Conservation (phyloP, 2,888 invertebrate species). For the Coelogynopora nodosa region DNA sequence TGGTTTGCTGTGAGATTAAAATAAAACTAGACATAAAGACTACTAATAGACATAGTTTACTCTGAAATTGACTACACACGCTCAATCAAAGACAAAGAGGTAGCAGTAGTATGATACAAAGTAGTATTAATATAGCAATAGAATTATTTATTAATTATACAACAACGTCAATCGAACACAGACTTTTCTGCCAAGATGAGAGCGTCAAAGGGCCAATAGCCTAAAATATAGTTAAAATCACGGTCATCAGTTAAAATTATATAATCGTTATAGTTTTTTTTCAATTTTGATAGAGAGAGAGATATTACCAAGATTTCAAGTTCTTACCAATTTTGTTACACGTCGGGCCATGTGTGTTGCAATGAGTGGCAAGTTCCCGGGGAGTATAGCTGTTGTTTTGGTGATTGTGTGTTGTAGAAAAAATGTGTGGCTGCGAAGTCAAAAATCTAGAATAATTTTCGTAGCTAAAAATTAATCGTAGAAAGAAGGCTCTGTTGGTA, state of each 20-base stretch:
- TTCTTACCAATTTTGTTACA: slow-evolving; percentile 22
- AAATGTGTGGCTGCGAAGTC: neutral
- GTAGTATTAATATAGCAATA: slow-evolving; percentile 16
- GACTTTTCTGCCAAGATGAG: slow-evolving; percentile 1
- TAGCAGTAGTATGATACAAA: neutral
- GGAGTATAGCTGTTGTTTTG: neutral
- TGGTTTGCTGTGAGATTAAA: slow-evolving; percentile 8
- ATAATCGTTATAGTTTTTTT: too few species aligned
- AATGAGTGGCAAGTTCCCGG: neutral
- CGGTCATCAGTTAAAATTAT: too few species aligned
- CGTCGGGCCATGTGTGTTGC: neutral
- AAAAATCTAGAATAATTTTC: slow-evolving; percentile 5
- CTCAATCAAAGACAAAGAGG: neutral
- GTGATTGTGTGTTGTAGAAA: neutral
- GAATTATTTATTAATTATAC: neutral
- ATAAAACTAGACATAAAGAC: neutral
- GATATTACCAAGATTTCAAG: neutral
- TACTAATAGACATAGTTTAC: neutral
- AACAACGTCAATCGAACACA: slow-evolving; percentile 28
- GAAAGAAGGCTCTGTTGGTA: too few species aligned
- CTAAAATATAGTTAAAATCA: neutral
- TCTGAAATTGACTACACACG: neutral
- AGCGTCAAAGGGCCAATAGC: slow-evolving; percentile 17
- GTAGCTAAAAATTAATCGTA: neutral
- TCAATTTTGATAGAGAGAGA: neutral